phyloP scores from a whole-genome alignment of 2,888 invertebrate genomes.

The Toxonevra muliebris region DNA sequence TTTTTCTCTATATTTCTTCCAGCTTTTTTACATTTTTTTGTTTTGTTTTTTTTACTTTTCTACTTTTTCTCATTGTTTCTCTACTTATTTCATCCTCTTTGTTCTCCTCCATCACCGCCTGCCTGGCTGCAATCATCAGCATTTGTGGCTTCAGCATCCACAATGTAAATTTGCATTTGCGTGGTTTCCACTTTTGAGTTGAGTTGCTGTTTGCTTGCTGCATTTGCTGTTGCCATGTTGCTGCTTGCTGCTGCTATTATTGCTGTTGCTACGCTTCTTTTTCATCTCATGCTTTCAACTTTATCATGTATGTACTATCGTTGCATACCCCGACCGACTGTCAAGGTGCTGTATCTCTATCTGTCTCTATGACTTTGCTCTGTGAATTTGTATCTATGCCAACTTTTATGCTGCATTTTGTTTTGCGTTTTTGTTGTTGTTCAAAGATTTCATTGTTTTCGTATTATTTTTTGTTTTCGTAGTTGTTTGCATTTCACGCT shows the following conservation, averaged over 20 bases:
- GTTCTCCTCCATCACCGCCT: no score
- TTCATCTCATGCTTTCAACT: no score
- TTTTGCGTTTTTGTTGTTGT: no score
- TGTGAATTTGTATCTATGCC: no score
- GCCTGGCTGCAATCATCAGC: no score
- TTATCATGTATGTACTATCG: no score
- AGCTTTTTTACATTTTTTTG: neutral
- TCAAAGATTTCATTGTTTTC: neutral
- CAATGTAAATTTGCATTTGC: neutral
- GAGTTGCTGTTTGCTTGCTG: conserved; percentile 1
- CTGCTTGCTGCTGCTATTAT: neutral
- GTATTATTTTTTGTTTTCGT: neutral
- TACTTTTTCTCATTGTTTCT: neutral
- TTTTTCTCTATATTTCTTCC: neutral
- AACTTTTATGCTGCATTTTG: no score
- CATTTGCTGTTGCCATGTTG: neutral
- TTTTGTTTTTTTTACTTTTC: neutral
- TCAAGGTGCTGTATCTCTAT: conserved; percentile 27
- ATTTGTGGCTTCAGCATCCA: no score
- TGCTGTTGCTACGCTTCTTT: conserved; percentile 12
- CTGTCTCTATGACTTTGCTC: no score
- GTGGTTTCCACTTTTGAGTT: neutral
- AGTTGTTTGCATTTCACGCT: conserved; percentile 34
- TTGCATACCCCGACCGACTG: conserved; percentile 6
- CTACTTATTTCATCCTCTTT: no score